Evolutionary conservation across 2,888 invertebrate genomes (phyloP), one percentile per base, ranked within the genome.

Genomic region (Hirtodrosophila cameraria): DNA sequence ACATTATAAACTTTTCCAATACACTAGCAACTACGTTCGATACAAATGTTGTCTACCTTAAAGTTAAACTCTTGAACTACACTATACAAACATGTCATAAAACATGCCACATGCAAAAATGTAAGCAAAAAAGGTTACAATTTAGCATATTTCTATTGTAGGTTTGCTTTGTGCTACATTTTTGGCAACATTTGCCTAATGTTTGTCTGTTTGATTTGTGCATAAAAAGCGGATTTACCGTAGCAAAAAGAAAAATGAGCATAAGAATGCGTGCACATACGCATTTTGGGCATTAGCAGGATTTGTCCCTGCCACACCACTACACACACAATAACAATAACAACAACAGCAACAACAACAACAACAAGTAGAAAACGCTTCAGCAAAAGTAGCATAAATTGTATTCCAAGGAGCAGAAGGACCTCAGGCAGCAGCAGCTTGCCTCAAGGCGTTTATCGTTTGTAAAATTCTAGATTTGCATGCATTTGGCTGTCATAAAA

Each of bases 401-500:
- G 76, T 81, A 50, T 58, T 58, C 15, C 41, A 48, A 46, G 46
- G 46, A 45, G 54, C 50, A 36, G 48, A 43, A 28, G 33, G 12
- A 41, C 18, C 49, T 41, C 48, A 15, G 45, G 58, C n/a, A n/a
- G 64, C 59, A 68, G 76, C 79, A 81, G 79, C 79, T 77, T 81
- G 78, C 76, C 78, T 74, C 75, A 66, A 77, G 77, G 73, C 80
- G 75, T 82, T 83, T 82, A 82, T 82, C 82, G 82, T 82, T 78
- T 82, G 82, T 81, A 81, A 82, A 81, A 83, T 83, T 81, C 83
- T 69, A 77, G 82, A 82, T 82, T 82, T 83, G 82, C 82, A 82
- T 82, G 83, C 76, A 82, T 82, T 83, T 82, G 70, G 75, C 64
- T 81, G 82, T 81, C 80, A 80, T 81, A 80, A 80, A 79, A 75